phyloP scores from a whole-genome alignment of 2,113 vertebrate species.

The Trichechus manatus region DNA sequence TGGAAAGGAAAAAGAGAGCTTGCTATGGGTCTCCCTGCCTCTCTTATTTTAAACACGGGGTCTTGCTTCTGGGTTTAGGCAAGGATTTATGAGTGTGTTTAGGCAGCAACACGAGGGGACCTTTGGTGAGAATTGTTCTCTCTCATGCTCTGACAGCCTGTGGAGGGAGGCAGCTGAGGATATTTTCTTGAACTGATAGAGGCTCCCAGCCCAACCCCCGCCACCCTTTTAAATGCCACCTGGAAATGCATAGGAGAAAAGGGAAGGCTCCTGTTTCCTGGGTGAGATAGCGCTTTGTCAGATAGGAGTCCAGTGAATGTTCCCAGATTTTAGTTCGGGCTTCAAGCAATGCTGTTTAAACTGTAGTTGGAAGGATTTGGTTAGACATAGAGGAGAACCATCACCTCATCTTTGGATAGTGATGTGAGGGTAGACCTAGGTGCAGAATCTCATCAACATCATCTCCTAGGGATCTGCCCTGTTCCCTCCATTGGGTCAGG shows the following conservation, averaged over 20 bases:
- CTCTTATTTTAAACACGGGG: slow-evolving; percentile 62
- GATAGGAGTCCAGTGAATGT: not conserved
- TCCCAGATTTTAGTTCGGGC: not conserved
- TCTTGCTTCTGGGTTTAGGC: slow-evolving; percentile 66
- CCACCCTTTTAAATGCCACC: not conserved
- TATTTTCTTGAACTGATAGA: slow-evolving; percentile 22
- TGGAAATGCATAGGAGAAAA: not conserved
- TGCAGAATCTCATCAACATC: not conserved
- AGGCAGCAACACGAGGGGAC: slow-evolving; percentile 54
- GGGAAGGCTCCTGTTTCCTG: not conserved
- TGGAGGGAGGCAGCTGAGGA: not conserved
- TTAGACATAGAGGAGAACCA: not conserved
- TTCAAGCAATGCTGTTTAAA: not conserved
- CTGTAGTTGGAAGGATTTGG: not conserved
- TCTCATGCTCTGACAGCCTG: slow-evolving; percentile 55
- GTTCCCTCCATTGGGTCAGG: not conserved
- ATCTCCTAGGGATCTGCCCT: not conserved
- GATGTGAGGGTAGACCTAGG: not conserved
- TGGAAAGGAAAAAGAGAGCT: not conserved
- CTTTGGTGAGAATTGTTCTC: slow-evolving; percentile 67
- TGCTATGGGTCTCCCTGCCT: not conserved
- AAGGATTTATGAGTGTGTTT: slow-evolving; percentile 75
- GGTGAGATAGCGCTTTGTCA: not conserved
- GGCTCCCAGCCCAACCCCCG: not conserved
- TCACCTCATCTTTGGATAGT: not conserved